These are phyloP conservation scores for Crossaster papposus DNA, from an alignment of 53 echinoderm and acorn worm genomes.

Conservation along the genomic window DNA sequence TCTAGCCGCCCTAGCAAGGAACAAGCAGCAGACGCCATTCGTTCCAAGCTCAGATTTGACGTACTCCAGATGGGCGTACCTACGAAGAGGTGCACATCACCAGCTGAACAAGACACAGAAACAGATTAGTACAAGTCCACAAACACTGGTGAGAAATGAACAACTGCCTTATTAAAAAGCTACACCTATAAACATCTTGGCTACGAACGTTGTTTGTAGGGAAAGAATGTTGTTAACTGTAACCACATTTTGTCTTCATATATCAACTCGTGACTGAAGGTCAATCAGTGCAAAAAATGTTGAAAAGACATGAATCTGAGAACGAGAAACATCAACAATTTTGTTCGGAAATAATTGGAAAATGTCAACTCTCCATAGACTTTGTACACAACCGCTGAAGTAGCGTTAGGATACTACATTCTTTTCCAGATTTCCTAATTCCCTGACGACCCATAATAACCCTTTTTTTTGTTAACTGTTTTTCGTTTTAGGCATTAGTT, in stretches of 20 bases:
- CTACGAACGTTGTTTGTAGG: too few relatives aligned
- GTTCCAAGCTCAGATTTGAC: conserved; percentile 6
- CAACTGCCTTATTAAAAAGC: too few relatives aligned
- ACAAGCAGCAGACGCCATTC: not conserved
- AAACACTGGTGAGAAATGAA: conserved; percentile 15
- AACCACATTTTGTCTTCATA: too few relatives aligned
- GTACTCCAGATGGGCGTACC: conserved; percentile 46
- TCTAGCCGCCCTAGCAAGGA: not conserved
- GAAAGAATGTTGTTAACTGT: too few relatives aligned
- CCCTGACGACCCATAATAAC: not conserved
- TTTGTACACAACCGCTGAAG: too few relatives aligned
- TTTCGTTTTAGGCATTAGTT: conserved; percentile 69
- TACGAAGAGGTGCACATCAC: not conserved
- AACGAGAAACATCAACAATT: too few relatives aligned
- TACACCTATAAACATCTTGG: too few relatives aligned
- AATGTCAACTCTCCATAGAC: too few relatives aligned
- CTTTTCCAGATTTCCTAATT: not conserved
- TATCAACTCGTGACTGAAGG: too few relatives aligned
- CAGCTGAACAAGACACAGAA: not conserved
- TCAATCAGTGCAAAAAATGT: too few relatives aligned
- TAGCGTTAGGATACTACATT: not conserved
- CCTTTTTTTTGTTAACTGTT: not conserved
- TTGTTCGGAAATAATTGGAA: too few relatives aligned
- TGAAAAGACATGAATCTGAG: too few relatives aligned
- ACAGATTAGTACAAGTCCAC: conserved; percentile 23